Percentiles rank a stretch among this genome's conserved stretches.
These are phyloP conservation scores for Ophiodon elongatus DNA, from an alignment of 2,113 vertebrate species.

Conservation along the genomic window DNA sequence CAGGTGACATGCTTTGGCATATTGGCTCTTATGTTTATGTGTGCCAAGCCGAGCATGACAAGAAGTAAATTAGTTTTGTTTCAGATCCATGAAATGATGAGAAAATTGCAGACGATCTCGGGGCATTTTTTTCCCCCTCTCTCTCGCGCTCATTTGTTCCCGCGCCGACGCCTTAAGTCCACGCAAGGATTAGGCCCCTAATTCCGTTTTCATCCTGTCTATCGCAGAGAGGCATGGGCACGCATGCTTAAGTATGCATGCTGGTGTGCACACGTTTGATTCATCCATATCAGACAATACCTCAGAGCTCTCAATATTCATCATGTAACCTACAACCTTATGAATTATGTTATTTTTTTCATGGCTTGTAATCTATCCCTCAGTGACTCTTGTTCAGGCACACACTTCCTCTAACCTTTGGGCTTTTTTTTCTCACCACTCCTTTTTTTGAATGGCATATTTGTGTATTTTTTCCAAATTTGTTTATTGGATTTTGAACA, in stretches of 20 bases:
- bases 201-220: slow-evolving; percentile 72
- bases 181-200: slow-evolving; percentile 63
- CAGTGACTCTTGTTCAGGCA: slow-evolving; percentile 8
- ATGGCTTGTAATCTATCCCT: slow-evolving; percentile 16
- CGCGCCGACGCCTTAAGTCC: slow-evolving; percentile 60
- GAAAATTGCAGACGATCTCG: slow-evolving; percentile 73
- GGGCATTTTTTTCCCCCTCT: slow-evolving; percentile 24
- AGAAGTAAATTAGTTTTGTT: slow-evolving; percentile 84
- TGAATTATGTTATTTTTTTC: not conserved
- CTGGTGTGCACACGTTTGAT: slow-evolving; percentile 48
- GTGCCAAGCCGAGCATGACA: slow-evolving; percentile 79
- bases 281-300: slow-evolving; percentile 56
- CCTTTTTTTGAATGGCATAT: not conserved
- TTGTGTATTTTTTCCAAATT: not conserved
- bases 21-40: slow-evolving; percentile 73
- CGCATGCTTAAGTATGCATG: slow-evolving; percentile 60
- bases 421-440: too few species aligned
- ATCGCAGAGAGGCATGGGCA: slow-evolving; percentile 52
- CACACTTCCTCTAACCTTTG: not conserved
- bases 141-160: slow-evolving; percentile 45
- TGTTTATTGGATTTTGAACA: not conserved
- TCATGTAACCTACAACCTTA: slow-evolving; percentile 18
- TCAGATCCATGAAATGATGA: slow-evolving; percentile 82
- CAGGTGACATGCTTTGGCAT: slow-evolving; percentile 69
- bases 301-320: slow-evolving; percentile 28